Evolutionary conservation across 2,797 vertebrate genomes (phyloP), one percentile per base, ranked within the genome.

Genomic region (Xiphorhynchus erythropygius): DNA sequence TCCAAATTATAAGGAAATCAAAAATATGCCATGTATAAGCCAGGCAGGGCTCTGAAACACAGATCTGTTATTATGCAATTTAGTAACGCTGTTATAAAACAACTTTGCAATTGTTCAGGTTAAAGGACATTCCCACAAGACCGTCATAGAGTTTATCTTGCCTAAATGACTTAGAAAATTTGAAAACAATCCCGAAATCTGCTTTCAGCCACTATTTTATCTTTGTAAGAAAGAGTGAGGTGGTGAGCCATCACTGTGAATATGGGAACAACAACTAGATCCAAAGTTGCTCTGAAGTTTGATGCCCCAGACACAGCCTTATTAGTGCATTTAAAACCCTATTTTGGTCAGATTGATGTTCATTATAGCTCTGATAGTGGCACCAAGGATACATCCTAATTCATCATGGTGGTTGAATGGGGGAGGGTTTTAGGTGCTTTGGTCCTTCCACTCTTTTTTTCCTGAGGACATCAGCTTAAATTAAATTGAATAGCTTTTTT

Each of bases 251-350:
- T 53, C 47, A 15, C 32, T 64, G 3, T 33, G 27, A 49, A 16
- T 7, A 22, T 17, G 17, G 15, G 37, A 56, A 39, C 9, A 7
- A 4, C 15, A 42, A 5, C 37, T 41, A 22, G 24, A 50, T 49
- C 56, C 23, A 22, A 71, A 74, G 16, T 13, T 53, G 25, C 55
- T 70, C 33, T 56, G 8, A 49, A 41, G 16, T 70, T 59, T 27
- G 50, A 28, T 2, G 4, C 5, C 27, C 7, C 39, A 21, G 23
- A 35, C 12, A 3, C 3, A 39, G 22, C 39, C 17, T 50, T 46
- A 13, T 65, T 12, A 27, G 44, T 50, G 7, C 2, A 6, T 3
- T 22, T 18, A 10, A 0, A 19, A 12, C 28, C 11, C 11, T 27
- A 2, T 49, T 92, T 85, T 84, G 13, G 30, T 81, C 9, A 28